Evolutionary conservation across 2,888 invertebrate species (phyloP), one percentile per base, ranked within the genome.

Genomic region (Brenthis ino): DNA sequence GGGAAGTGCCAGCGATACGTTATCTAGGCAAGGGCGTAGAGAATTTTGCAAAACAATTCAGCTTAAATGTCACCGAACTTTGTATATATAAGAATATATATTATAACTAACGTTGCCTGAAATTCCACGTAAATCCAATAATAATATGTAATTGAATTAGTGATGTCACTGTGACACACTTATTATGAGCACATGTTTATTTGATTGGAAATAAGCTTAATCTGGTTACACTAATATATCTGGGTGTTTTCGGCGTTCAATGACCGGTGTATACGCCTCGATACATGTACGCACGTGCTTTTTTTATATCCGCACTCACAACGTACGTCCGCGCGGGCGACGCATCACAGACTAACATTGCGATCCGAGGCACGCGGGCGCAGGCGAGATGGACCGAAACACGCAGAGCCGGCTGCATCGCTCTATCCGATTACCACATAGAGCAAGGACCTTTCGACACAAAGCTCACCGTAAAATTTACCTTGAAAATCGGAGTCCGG

Each of bases 401-500:
- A 61, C 43, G 82, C 82, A 82, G 79, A 80, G 82, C 82, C 85
- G 84, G 85, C 87, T 86, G 86, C 86, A 82, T 80, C 79, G 80
- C 82, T 85, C 85, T 87, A 89, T 89, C 87, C 85, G 88, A 89
- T 91, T 91, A 91, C 89, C 85, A 87, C 89, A 87, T 85, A 86
- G 90, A 84, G 87, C 89, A 92, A 91, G 91, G 91, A 92, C 91
- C 91, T 89, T 91, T 87, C 90, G 85, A 85, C 86, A 86, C 84
- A 86, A 86, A 89, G 86, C 86, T 86, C 85, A 78, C 87, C 87
- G 88, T 87, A 87, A 89, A 91, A 90, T 88, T 76, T 80, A 86
- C 90, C 89, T 87, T 90, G 89, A 87, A 87, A 89, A 88, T 88
- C 81, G 77, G 79, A 80, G 79, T 76, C 76, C 77, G 77, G 75